Evolutionary conservation across 2,888 invertebrate genomes (phyloP).

Genomic region (Drosophila maculinotata): DNA sequence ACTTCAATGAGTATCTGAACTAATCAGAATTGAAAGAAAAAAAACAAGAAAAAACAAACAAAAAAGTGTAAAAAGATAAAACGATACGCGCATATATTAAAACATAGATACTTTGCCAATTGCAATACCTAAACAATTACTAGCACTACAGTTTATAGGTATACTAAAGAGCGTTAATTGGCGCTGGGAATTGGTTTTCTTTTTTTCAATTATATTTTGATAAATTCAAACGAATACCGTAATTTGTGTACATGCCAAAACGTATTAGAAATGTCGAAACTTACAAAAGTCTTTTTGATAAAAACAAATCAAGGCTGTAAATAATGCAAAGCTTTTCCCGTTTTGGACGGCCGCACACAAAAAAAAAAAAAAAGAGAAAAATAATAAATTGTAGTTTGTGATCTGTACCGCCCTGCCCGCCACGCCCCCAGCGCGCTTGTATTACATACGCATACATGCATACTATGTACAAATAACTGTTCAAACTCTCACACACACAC

Average conservation of each 20-base stretch:
- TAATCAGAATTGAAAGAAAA: conserved; percentile 60
- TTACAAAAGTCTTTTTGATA: neutral
- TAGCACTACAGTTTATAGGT: conserved; percentile 15
- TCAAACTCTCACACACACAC: conserved; percentile 16
- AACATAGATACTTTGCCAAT: conserved; percentile 4
- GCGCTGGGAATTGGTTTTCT: conserved; percentile 4
- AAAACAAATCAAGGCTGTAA: conserved; percentile 46
- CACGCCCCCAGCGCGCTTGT: conserved; percentile 41
- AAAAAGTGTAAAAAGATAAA: conserved; percentile 30
- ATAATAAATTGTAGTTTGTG: conserved; percentile 47
- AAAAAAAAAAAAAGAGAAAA: conserved; percentile 7
- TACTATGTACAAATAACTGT: conserved; percentile 32
- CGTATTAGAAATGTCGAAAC: neutral
- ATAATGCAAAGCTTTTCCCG: conserved; percentile 49
- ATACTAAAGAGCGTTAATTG: neutral
- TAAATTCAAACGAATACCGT: neutral
- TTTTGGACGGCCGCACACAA: conserved; percentile 26
- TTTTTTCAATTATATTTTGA: neutral
- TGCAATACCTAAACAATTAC: conserved; percentile 1
- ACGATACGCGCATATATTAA: conserved; percentile 15
- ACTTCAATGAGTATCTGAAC: conserved; percentile 86
- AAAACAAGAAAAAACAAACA: conserved; percentile 16
- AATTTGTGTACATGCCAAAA: neutral
- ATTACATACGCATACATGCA: conserved; percentile 22
- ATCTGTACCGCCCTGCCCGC: conserved; percentile 42